Percentiles rank a stretch among this genome's conserved stretches.
These are phyloP conservation scores for Propithecus perrieri DNA, from an alignment of 2,797 vertebrate genomes.

Conservation along the genomic window DNA sequence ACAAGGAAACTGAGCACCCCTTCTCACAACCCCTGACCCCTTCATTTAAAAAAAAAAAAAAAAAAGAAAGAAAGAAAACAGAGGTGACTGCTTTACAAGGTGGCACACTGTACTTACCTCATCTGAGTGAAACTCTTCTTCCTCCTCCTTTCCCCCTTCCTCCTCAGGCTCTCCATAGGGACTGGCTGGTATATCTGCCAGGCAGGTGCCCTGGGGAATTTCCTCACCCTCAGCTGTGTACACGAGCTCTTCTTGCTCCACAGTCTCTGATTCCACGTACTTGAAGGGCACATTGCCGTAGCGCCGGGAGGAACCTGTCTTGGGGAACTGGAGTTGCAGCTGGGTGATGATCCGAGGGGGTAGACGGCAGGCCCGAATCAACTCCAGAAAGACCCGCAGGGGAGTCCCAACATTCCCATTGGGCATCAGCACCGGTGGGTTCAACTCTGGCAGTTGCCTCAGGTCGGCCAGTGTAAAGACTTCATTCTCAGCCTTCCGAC, in stretches of 20 bases:
- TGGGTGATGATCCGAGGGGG: constrained; percentile 93
- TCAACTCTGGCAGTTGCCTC: constrained; percentile 91
- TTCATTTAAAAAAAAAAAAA: too few species aligned
- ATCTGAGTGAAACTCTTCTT: constrained; percentile 87
- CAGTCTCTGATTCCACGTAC: constrained; percentile 85
- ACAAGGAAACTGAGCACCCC: not conserved
- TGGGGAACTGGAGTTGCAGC: constrained; percentile 93
- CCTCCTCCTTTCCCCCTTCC: constrained; percentile 79
- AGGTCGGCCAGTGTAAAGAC: constrained; percentile 88
- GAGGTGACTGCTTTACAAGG: not conserved
- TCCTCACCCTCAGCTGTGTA: constrained; percentile 92
- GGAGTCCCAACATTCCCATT: constrained; percentile 96
- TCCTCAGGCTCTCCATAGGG: constrained; percentile 65
- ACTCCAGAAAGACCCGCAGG: constrained; percentile 91
- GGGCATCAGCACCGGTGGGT: constrained; percentile 94
- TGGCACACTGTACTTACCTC: constrained; percentile 87
- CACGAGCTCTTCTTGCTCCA: constrained; percentile 87
- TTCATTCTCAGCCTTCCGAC: constrained; percentile 75
- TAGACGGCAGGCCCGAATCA: constrained; percentile 94
- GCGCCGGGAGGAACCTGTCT: constrained; percentile 90
- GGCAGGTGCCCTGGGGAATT: constrained; percentile 63
- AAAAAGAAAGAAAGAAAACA: not conserved
- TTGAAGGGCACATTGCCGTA: constrained; percentile 95
- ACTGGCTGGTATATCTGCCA: not conserved
- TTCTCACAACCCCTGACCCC: too few species aligned